Base-by-base conservation (phyloP, 2,888 invertebrate species). In the Sialis lutaria region DNA sequence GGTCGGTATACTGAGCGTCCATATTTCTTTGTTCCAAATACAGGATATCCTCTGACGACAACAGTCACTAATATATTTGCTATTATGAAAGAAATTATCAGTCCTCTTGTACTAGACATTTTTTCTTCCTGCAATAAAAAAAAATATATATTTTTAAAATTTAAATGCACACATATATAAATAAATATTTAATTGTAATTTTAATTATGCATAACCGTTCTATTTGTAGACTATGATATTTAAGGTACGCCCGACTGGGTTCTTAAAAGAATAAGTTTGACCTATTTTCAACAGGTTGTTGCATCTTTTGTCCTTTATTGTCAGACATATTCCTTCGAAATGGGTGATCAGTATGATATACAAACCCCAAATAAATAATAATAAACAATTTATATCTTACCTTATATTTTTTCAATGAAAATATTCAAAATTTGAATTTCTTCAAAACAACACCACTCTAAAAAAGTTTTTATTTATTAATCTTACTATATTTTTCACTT, bases 1-100 rank as follows among this genome's bases (percentile, higher is more conserved):
- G 42, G 31, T 5, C 22, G n/a, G 12, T 33, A 31, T 42, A 40
- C 32, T 6, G 58, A 55, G 8, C 64, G 57, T n/a, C 62, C 64
- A 51, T 64, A 65, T 47, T 63, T 55, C 55, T 65, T 66, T 8
- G 64, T 64, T 40, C 64, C 65, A 49, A 63, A 66, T n/a, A 63
- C 56, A 1, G 65, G 62, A 48, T 63, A 64, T 6, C 60, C 53
- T 9, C 55, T 50, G 9, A 47, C 44, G n/a, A 43, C 35, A 33
- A 51, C 13, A 58, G 57, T 22, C 56, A 54, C 45, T 56, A 58
- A 34, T 60, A 54, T 39, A 40, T 63, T 58, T 33, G 62, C 50
- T 37, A 62, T 55, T 32, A 64, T 53, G 55, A 61, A 60, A 22
- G 59, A 55, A 33, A 62, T 52, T 22, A 57, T 55, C 30, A 63